These are phyloP conservation scores for Etia nguti DNA, from an alignment of 2,113 vertebrate species.

Conservation along the genomic window DNA sequence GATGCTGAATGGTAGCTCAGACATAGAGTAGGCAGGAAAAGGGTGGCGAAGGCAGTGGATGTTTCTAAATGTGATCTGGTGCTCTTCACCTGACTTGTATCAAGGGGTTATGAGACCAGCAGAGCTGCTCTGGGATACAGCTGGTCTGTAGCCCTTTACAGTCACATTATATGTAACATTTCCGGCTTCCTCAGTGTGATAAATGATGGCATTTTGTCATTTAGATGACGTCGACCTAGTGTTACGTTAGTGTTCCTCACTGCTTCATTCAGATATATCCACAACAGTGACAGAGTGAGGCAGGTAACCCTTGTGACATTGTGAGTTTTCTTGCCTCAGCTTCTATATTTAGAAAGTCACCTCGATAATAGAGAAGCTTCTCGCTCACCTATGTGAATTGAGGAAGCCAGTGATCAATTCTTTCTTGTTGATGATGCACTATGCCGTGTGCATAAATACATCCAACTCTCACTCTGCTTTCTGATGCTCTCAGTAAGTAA, in stretches of 20 bases:
- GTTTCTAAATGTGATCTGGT: background rate
- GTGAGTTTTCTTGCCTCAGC: background rate
- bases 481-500: background rate
- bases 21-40: background rate
- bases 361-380: background rate
- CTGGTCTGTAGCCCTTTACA: background rate
- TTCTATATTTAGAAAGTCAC: background rate
- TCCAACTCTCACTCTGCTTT: background rate
- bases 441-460: background rate
- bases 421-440: background rate
- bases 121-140: background rate
- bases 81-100: background rate
- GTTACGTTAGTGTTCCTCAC: background rate
- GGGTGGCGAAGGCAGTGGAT: background rate
- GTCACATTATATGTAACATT: background rate
- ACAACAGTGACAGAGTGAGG: background rate
- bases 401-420: background rate
- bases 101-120: background rate
- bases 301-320: background rate
- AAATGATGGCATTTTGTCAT: background rate
- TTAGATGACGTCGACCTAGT: background rate
- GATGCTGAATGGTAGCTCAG: conserved; percentile 16
- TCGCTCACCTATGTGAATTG: background rate
- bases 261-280: background rate
- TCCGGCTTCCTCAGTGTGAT: background rate